Conservation (phyloP, 2,888 invertebrate genomes). For the Branchipolynoe longqiensis region DNA sequence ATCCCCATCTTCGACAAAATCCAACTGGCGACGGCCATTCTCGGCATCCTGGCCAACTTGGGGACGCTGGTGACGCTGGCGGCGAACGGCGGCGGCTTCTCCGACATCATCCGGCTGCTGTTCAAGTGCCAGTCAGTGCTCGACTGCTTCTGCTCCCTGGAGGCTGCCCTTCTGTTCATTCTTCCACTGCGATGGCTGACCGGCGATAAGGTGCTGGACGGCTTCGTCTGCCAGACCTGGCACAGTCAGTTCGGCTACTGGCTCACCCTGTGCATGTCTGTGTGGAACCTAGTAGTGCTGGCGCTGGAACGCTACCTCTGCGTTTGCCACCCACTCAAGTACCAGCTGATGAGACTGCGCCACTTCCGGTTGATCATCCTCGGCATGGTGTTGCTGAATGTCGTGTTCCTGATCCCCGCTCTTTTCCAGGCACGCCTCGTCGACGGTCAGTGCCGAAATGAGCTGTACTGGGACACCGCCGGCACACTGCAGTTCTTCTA, state of each 20-base stretch:
- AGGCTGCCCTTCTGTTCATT: background rate
- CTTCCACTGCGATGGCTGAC: background rate
- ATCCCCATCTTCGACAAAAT: background rate
- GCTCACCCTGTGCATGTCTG: background rate
- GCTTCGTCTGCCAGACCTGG: background rate
- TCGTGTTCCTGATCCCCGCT: background rate
- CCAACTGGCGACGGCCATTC: background rate
- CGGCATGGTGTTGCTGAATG: background rate
- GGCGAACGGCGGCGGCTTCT: background rate
- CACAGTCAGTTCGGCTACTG: background rate
- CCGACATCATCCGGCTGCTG: background rate
- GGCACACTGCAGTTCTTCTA: background rate
- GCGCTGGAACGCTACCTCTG: conserved; percentile 14
- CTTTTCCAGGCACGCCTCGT: background rate
- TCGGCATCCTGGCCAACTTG: background rate
- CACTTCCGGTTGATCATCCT: background rate
- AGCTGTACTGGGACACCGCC: background rate
- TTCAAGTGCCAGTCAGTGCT: conserved; percentile 23
- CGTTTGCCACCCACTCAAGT: conserved; percentile 12
- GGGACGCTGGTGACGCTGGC: background rate
- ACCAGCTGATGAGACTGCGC: background rate
- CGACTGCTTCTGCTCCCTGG: background rate
- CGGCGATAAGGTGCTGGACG: background rate
- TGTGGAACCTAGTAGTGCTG: background rate
- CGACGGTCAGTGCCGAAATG: background rate